Percentiles rank a stretch among this genome's conserved stretches.
These are phyloP conservation scores for Numenius arquata DNA, from an alignment of 2,113 vertebrate species.

Conservation along the genomic window DNA sequence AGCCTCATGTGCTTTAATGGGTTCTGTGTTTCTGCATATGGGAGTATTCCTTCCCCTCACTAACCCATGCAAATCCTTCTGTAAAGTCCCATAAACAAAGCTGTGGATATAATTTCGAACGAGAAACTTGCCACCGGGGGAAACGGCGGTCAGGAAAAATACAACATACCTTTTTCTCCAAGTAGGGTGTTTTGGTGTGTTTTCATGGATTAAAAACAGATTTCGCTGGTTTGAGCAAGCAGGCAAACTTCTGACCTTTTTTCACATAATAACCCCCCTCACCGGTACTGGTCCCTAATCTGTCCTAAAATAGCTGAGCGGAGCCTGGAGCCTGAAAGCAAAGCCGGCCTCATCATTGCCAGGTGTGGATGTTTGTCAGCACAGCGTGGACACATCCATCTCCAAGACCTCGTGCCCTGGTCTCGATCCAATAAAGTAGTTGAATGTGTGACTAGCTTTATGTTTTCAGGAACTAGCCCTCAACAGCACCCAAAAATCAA, in stretches of 20 bases:
- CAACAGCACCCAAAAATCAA: not conserved
- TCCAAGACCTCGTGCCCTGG: not conserved
- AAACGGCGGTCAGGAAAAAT: not conserved
- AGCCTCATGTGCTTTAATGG: not conserved
- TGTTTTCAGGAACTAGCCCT: not conserved
- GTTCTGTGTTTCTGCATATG: not conserved
- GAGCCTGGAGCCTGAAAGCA: not conserved
- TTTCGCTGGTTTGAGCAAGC: conserved; percentile 11
- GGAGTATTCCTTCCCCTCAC: not conserved
- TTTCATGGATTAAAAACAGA: conserved; percentile 41
- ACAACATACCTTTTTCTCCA: conserved; percentile 3
- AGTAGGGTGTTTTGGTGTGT: not conserved
- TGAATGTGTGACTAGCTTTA: not conserved
- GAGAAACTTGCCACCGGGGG: conserved; percentile 25
- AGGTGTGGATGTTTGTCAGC: not conserved
- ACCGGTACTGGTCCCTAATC: not conserved
- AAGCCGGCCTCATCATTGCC: not conserved
- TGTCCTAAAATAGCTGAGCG: not conserved
- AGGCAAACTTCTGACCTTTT: conserved; percentile 53
- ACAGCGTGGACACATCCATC: fast-evolving
- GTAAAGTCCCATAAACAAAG: conserved; percentile 35
- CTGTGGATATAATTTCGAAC: not conserved
- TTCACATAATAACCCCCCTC: not conserved
- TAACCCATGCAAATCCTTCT: conserved; percentile 1
- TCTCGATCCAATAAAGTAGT: not conserved